Conservation (phyloP, 2,888 invertebrate genomes). For the Acrocyrtus sp. region DNA sequence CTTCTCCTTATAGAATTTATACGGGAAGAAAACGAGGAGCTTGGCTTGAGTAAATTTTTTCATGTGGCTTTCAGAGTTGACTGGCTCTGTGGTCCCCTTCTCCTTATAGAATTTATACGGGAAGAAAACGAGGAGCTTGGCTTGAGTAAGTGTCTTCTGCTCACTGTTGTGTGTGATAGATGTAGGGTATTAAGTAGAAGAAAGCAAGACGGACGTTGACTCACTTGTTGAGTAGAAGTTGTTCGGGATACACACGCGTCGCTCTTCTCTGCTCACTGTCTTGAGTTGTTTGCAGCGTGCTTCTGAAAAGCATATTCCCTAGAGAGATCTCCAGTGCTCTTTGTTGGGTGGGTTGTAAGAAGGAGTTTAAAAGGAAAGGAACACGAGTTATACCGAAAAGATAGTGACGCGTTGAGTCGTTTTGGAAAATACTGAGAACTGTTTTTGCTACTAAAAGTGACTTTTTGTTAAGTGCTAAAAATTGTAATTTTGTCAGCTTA, state of each 20-base stretch:
- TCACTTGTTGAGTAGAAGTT: slow-evolving; percentile 50
- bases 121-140: neutral
- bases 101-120: neutral
- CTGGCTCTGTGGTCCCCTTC: neutral
- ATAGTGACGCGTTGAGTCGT: too few species aligned
- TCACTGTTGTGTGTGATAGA: neutral
- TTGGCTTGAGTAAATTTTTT: too few species aligned
- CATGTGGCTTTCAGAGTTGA: neutral
- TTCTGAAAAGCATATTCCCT: too few species aligned
- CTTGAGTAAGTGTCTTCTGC: too few species aligned
- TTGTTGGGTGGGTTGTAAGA: too few species aligned
- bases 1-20: neutral
- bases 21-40: neutral
- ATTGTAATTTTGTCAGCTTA: too few species aligned
- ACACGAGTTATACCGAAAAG: too few species aligned
- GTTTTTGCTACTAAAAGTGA: too few species aligned
- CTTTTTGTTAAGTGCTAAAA: too few species aligned
- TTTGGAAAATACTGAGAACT: too few species aligned
- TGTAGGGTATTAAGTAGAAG: slow-evolving; percentile 24
- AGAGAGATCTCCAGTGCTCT: too few species aligned
- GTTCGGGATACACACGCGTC: slow-evolving; percentile 29
- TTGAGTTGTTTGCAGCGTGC: slow-evolving; percentile 7
- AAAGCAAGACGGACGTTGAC: slow-evolving; percentile 45
- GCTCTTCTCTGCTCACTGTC: slow-evolving; percentile 14
- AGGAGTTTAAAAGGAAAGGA: too few species aligned